These are phyloP conservation scores for Cosmorhoe ocellata DNA, from an alignment of 2,888 invertebrate genomes.

Conservation along the genomic window DNA sequence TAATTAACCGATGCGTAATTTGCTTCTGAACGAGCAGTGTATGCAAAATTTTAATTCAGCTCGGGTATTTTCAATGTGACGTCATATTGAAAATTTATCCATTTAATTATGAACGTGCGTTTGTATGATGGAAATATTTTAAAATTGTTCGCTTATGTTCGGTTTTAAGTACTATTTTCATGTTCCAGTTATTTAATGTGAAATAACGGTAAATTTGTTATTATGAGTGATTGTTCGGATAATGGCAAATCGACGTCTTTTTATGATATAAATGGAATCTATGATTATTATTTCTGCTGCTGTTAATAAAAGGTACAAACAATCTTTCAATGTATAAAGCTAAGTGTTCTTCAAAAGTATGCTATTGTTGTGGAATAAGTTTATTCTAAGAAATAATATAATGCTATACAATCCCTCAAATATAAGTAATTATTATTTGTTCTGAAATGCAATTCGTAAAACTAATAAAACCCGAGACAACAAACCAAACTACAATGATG, in stretches of 20 bases:
- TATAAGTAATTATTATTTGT: too few species aligned
- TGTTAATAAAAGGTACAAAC: too few species aligned
- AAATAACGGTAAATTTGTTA: too few species aligned
- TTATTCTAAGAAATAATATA: too few species aligned
- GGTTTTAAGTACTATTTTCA: neutral
- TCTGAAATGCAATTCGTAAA: neutral
- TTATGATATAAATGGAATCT: too few species aligned
- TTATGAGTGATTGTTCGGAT: too few species aligned
- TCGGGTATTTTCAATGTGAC: constrained; percentile 15
- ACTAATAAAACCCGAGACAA: constrained; percentile 16
- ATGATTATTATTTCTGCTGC: too few species aligned
- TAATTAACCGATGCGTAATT: constrained; percentile 33
- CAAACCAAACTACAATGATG: constrained; percentile 13
- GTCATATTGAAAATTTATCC: constrained; percentile 6
- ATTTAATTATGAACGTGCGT: constrained; percentile 12
- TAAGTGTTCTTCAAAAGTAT: too few species aligned
- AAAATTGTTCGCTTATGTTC: constrained; percentile 1
- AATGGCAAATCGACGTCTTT: too few species aligned
- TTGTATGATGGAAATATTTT: constrained; percentile 5
- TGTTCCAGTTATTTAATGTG: neutral
- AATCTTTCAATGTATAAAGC: too few species aligned
- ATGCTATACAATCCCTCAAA: too few species aligned
- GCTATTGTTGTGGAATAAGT: neutral
- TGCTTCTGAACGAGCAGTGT: constrained; percentile 19
- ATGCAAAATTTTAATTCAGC: constrained; percentile 18